Base-by-base conservation (phyloP, 2,797 vertebrate species). In the Propithecus deckenii region DNA sequence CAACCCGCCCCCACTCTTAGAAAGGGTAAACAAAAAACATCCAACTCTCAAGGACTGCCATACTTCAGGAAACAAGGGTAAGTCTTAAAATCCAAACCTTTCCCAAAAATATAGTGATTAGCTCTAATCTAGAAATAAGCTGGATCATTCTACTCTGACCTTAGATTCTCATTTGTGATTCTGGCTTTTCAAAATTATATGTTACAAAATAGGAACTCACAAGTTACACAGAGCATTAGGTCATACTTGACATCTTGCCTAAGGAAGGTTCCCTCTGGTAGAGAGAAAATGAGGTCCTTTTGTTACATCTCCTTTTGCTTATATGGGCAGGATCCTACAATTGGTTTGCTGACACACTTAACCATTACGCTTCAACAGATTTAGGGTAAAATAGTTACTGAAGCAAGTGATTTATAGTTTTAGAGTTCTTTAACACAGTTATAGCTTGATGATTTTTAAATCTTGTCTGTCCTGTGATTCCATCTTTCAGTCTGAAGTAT, bases 121-220 rank as follows among this genome's bases (percentile, higher is more conserved):
- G 4, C 30, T 81, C 76, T 59, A 89, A 83, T 75, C 32, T 91
- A 93, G n/a, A 86, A 96, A 96, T 61, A 92, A 91, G 35, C 23
- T n/a, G 12, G 25, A 89, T 43, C 30, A 63, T 52, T 96, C 55
- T 50, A 83, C 38, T 14, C 43, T 88, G 63, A 81, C 28, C 32
- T 89, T 76, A 57, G 38, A 86, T 52, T 96, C 13, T 43, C 76
- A 78, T 67, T 80, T 92, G 71, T 89, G 75, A 90, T 30, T 75
- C 28, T 65, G 59, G 61, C 10, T 67, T 87, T 91, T 57, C 17
- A 87, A 96, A 95, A 89, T 84, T 67, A 92, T 1, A 93, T 38
- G 18, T 87, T 91, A 94, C 25, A 83, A 92, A 95, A 92, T 5
- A 96, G 43, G n/a, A 92, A 74, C 84, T 78, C 55, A n/a, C 4